A percentile compares a stretch with the other conserved stretches of the same genome.
Evolutionary conservation across 1,140 invertebrate species (phyloP).

Genomic region (Aricia agestis): DNA sequence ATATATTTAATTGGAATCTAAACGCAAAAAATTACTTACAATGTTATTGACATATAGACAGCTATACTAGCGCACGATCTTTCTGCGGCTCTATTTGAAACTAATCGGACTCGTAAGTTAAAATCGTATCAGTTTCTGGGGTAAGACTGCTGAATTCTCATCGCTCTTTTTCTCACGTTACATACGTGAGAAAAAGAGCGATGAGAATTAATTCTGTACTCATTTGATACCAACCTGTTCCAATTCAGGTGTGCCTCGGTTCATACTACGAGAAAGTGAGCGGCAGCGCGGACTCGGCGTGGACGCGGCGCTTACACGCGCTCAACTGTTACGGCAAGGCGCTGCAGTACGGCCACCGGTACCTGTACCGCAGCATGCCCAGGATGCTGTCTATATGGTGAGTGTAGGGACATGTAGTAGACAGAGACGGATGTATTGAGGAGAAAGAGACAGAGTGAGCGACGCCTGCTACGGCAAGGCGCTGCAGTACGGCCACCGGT

Average conservation of each 20-base stretch:
- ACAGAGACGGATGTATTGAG: too few relatives aligned
- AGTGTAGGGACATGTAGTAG: slow-evolving; percentile 11
- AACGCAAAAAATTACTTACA: too few relatives aligned
- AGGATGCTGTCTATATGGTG: slow-evolving; percentile 93
- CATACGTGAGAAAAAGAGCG: too few relatives aligned
- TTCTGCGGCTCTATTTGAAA: too few relatives aligned
- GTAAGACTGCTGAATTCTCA: too few relatives aligned
- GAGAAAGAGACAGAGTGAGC: too few relatives aligned
- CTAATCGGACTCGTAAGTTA: too few relatives aligned
- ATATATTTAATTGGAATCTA: background rate
- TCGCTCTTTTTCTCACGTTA: too few relatives aligned
- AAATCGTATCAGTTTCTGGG: too few relatives aligned
- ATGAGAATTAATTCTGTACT: too few relatives aligned
- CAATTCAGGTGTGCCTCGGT: slow-evolving; percentile 71
- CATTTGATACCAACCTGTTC: background rate
- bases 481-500: slow-evolving; percentile 89
- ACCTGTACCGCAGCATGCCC: slow-evolving; percentile 96
- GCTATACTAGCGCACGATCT: too few relatives aligned
- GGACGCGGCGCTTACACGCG: slow-evolving; percentile 50
- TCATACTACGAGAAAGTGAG: slow-evolving; percentile 78
- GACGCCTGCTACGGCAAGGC: slow-evolving; percentile 85
- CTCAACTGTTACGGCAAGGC: slow-evolving; percentile 82
- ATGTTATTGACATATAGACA: too few relatives aligned
- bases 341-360: slow-evolving; percentile 89
- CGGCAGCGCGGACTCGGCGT: slow-evolving; percentile 28